Evolutionary conservation across 2,113 vertebrate genomes (phyloP), one percentile per base, ranked within the genome.

Genomic region (Clupea harengus): DNA sequence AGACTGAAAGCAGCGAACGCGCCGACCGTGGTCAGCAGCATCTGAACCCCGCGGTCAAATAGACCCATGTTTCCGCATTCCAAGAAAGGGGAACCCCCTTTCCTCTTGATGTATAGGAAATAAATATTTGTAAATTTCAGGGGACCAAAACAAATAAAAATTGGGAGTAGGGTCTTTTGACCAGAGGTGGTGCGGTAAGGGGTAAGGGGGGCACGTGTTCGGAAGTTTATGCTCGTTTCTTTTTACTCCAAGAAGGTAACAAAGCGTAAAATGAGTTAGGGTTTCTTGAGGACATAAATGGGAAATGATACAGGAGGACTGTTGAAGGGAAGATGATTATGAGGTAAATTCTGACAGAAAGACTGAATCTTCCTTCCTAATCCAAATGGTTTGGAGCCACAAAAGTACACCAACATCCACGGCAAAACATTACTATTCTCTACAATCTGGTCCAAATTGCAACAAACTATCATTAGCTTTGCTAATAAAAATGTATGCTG

Each of bases 41-140:
- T 99, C 96, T 99, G 98, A 95, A 99, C 97, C 95, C 98, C 97
- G 95, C 97, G 97, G 95, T 99, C 98, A 98, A 98, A 99, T 93
- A 98, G 97, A 92, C 98, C 98, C 98, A 99, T 99, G 96, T 96
- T 98, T 96, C 98, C 97, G 95, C 97, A 98, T 98, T 98, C 97
- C 96, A 98, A 96, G 97, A 98, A 98, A 96, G 97, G 97, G 97
- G 97, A 94, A 95, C 97, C 95, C 97, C 96, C 96, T 98, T 97
- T 97, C 92, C 93, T 92, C 91, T 95, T 95, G 90, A 95, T 91
- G 91, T 95, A 95, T 81, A 95, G 93, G 93, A 95, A 95, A 92
- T 95, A 95, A 95, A 95, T 95, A 94, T 93, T 95, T 94, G 93
- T 94, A 91, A 93, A 93, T 94, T 94, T 93, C 90, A 90, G 92